phyloP scores from a whole-genome alignment of 2,113 vertebrate genomes.

The Clarias magur region DNA sequence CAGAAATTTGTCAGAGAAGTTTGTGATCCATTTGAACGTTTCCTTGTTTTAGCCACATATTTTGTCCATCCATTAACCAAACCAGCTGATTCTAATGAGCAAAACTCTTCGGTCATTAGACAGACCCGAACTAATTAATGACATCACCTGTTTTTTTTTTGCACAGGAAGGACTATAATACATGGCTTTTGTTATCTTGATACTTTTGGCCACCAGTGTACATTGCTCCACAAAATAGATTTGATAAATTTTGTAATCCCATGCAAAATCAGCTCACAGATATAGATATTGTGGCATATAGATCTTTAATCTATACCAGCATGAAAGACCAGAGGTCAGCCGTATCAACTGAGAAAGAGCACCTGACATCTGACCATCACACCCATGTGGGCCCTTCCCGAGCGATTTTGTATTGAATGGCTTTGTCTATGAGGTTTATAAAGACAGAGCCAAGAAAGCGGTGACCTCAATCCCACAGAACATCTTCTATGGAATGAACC shows the following conservation, averaged over 20 bases:
- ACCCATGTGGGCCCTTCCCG: background rate
- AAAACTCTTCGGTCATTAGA: too few relatives aligned
- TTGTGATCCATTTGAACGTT: too few relatives aligned
- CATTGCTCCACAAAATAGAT: background rate
- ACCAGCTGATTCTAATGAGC: too few relatives aligned
- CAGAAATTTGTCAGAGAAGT: too few relatives aligned
- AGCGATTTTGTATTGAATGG: background rate
- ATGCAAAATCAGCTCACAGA: background rate
- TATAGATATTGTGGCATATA: background rate
- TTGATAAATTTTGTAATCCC: background rate
- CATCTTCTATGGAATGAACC: background rate
- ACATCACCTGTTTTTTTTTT: too few relatives aligned
- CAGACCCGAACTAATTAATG: too few relatives aligned
- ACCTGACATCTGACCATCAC: background rate
- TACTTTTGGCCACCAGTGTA: background rate
- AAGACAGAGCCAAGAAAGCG: background rate
- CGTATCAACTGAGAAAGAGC: background rate
- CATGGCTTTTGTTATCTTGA: too few relatives aligned
- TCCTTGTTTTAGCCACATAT: too few relatives aligned
- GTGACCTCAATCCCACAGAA: background rate
- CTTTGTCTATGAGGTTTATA: background rate
- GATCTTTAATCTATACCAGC: background rate
- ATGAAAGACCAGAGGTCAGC: background rate
- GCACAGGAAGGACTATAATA: too few relatives aligned
- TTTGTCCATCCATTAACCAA: too few relatives aligned